A percentile compares a stretch with the other conserved stretches of the same genome.
Conservation (phyloP, 2,113 vertebrate species). For the Nesoenas mayeri region DNA sequence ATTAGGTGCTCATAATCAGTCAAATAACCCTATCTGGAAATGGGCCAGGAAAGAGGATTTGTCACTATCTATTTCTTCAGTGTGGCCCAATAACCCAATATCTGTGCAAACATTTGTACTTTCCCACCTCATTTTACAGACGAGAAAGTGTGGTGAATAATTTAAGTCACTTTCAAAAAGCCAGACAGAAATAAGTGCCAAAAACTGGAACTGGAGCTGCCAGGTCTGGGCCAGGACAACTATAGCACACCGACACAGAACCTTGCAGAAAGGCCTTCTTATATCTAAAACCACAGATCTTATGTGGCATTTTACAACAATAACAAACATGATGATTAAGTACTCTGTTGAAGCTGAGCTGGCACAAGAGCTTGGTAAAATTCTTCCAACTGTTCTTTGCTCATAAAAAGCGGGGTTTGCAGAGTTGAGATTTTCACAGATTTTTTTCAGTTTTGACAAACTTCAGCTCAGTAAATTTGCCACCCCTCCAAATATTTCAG, state of each 20-base stretch:
- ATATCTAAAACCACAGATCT: not conserved
- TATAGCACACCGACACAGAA: conserved; percentile 32
- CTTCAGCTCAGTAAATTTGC: not conserved
- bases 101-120: not conserved
- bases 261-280: not conserved
- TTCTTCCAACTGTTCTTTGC: not conserved
- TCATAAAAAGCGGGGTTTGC: not conserved
- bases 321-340: conserved; percentile 34
- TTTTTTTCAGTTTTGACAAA: not conserved
- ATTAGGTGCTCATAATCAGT: conserved; percentile 11
- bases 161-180: conserved; percentile 5
- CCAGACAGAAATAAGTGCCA: conserved; percentile 41
- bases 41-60: conserved; percentile 57
- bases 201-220: not conserved
- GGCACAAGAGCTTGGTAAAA: not conserved
- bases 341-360: not conserved
- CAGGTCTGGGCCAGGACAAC: not conserved
- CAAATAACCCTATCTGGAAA: conserved; percentile 49
- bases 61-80: not conserved
- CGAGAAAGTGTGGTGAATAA: not conserved
- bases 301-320: conserved; percentile 2
- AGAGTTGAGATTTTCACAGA: not conserved
- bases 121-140: not conserved
- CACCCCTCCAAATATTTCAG: not conserved
- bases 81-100: not conserved